Percentiles rank a stretch among this genome's conserved stretches.
Evolutionary conservation across 2,797 vertebrate genomes (phyloP).

Genomic region (Rhinogobio ventralis): DNA sequence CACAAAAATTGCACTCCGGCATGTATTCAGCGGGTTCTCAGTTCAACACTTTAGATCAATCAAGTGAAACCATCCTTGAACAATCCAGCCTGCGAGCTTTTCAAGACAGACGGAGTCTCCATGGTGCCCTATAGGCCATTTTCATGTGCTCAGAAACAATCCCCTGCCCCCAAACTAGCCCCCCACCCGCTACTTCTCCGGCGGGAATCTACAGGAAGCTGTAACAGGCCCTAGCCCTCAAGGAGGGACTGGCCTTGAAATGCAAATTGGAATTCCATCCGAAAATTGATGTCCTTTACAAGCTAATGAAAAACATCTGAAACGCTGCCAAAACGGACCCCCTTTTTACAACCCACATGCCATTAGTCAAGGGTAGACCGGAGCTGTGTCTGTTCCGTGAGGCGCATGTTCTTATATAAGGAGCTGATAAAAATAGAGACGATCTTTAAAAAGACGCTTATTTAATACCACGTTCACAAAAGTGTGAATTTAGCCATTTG

Average conservation of each 20-base stretch:
- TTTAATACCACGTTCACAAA: neutral
- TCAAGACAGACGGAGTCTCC: slow-evolving; percentile 55
- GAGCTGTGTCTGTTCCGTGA: slow-evolving; percentile 18
- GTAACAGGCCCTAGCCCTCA: slow-evolving; percentile 57
- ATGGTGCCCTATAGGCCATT: slow-evolving; percentile 60
- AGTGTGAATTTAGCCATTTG: neutral
- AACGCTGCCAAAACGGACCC: slow-evolving; percentile 54
- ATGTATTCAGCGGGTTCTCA: slow-evolving; percentile 43
- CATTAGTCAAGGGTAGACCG: slow-evolving; percentile 55
- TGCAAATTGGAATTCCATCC: slow-evolving; percentile 64
- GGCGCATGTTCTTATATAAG: slow-evolving; percentile 28
- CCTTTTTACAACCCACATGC: slow-evolving; percentile 52
- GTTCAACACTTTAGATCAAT: slow-evolving; percentile 56
- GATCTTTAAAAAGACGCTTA: neutral
- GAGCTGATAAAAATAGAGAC: neutral
- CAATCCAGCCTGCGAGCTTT: slow-evolving; percentile 57
- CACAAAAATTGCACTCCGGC: slow-evolving; percentile 45
- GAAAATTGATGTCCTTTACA: slow-evolving; percentile 59
- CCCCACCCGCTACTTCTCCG: slow-evolving; percentile 29
- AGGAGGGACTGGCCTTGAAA: slow-evolving; percentile 60
- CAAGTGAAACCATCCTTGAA: slow-evolving; percentile 60
- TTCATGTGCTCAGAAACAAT: slow-evolving; percentile 54
- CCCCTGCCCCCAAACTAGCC: slow-evolving; percentile 44
- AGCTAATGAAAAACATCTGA: slow-evolving; percentile 64
- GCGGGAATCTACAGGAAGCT: slow-evolving; percentile 64